phyloP scores from a whole-genome alignment of 2,797 vertebrate genomes.

The Sitta carolinensis region DNA sequence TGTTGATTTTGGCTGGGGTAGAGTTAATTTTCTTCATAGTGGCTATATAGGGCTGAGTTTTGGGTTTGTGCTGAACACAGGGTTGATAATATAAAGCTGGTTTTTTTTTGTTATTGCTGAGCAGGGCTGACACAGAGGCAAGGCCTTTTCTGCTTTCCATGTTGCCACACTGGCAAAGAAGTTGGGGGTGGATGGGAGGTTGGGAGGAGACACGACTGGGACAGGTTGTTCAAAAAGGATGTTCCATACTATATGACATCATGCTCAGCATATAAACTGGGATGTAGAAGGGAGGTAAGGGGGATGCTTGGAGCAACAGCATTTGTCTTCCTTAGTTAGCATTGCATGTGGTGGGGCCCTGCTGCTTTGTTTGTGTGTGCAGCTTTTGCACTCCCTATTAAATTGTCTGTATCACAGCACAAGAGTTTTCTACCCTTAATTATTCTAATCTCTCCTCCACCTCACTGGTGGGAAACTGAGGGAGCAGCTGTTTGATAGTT shows the following conservation, averaged over 20 bases:
- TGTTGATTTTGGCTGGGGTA: background rate
- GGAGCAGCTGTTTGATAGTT: rapidly evolving
- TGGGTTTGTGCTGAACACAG: background rate
- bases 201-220: background rate
- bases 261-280: background rate
- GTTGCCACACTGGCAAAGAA: rapidly evolving
- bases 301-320: rapidly evolving
- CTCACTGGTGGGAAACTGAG: background rate
- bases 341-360: rapidly evolving
- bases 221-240: background rate
- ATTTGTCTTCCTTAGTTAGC: background rate
- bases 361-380: background rate
- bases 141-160: background rate
- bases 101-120: background rate
- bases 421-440: background rate
- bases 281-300: rapidly evolving
- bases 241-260: background rate
- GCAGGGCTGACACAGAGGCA: background rate
- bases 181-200: rapidly evolving
- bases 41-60: background rate
- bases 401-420: background rate
- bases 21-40: background rate
- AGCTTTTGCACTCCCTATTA: background rate
- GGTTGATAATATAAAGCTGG: background rate
- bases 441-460: background rate